phyloP scores from a whole-genome alignment of 2,888 invertebrate species.

The Lithophane semibrunnea region DNA sequence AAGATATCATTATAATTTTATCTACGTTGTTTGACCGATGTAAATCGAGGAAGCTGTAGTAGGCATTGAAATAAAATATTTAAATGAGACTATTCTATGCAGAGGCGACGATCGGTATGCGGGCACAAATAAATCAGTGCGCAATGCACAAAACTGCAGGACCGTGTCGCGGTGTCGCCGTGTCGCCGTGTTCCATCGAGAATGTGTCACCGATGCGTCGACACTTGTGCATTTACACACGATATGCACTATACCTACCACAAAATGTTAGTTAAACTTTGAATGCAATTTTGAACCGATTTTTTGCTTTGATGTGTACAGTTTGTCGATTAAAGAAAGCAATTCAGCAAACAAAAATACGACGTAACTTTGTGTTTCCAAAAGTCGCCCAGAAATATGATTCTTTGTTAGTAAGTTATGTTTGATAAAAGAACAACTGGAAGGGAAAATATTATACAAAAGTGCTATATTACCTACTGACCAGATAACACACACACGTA shows the following conservation, averaged over 20 bases:
- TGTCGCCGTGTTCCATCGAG: conserved; percentile 70
- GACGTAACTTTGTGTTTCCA: not conserved
- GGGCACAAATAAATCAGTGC: conserved; percentile 83
- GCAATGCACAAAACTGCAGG: conserved; percentile 81
- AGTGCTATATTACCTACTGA: conserved; percentile 19
- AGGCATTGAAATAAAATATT: conserved; percentile 68
- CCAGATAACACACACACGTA: conserved; percentile 20
- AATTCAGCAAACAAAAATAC: conserved; percentile 12
- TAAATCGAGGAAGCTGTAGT: conserved; percentile 47
- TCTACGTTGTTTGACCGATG: conserved; percentile 39
- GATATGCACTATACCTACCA: conserved; percentile 23
- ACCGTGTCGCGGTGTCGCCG: conserved; percentile 66
- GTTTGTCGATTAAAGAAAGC: conserved; percentile 20
- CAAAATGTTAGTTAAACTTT: conserved; percentile 11
- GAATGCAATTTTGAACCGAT: conserved; percentile 33
- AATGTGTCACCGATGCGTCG: conserved; percentile 80
- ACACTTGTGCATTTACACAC: conserved; percentile 70
- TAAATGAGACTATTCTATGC: conserved; percentile 69
- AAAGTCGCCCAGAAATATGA: not conserved
- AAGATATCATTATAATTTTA: conserved; percentile 46
- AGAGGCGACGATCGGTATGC: conserved; percentile 69
- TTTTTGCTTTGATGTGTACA: conserved; percentile 10
- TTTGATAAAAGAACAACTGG: conserved; percentile 13
- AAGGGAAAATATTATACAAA: conserved; percentile 7
- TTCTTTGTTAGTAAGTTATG: not conserved